These are phyloP conservation scores for Melangyna quadrimaculata DNA, from an alignment of 2,888 invertebrate species.

Conservation along the genomic window DNA sequence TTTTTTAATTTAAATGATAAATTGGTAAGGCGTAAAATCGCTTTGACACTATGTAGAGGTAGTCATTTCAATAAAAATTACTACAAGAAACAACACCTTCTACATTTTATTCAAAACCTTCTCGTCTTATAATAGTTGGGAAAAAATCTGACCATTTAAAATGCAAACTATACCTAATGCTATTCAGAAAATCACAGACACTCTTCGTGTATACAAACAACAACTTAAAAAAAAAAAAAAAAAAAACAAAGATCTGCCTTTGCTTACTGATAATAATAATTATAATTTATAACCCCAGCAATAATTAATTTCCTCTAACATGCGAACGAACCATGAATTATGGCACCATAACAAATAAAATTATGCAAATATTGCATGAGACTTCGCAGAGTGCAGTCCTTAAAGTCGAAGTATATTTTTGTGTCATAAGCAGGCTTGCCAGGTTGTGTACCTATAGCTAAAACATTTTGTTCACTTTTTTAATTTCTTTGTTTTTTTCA, in stretches of 20 bases:
- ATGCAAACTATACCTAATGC: slow-evolving; percentile 1
- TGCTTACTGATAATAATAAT: slow-evolving; percentile 33
- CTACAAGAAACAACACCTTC: too few relatives aligned
- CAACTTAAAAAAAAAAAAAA: too few relatives aligned
- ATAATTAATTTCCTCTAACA: slow-evolving; percentile 51
- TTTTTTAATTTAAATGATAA: too few relatives aligned
- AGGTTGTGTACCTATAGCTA: too few relatives aligned
- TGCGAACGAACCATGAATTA: slow-evolving; percentile 66
- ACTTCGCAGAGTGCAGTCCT: background rate
- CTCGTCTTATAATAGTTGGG: background rate
- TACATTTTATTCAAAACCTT: too few relatives aligned
- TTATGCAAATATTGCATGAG: slow-evolving; percentile 62
- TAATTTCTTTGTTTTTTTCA: too few relatives aligned
- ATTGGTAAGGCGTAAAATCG: too few relatives aligned
- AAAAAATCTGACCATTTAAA: slow-evolving; percentile 7
- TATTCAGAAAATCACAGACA: background rate
- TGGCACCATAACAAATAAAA: slow-evolving; percentile 62
- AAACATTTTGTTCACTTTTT: too few relatives aligned
- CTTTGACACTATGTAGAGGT: too few relatives aligned
- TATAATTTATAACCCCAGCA: slow-evolving; percentile 46
- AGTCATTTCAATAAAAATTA: too few relatives aligned
- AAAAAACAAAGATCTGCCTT: background rate
- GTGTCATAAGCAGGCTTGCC: background rate
- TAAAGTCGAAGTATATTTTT: background rate
- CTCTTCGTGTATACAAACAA: slow-evolving; percentile 20